Conservation (phyloP, 2,888 invertebrate genomes). For the Rambutsinella grinnellia region DNA sequence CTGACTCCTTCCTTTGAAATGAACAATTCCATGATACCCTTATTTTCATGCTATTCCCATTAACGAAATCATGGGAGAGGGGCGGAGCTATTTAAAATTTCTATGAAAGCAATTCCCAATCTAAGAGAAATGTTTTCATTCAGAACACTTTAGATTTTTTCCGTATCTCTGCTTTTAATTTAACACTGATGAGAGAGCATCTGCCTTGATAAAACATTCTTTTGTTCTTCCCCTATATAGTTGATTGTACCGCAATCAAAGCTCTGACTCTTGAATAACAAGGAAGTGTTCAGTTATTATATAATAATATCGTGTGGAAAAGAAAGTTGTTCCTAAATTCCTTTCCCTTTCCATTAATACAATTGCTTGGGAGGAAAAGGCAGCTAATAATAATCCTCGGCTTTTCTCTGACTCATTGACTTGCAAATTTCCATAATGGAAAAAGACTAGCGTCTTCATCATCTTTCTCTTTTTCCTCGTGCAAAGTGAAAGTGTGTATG, state of each 20-base stretch:
- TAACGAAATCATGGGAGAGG: conserved; percentile 16
- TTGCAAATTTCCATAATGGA: conserved; percentile 64
- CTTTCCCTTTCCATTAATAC: conserved; percentile 50
- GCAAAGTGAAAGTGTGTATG: conserved; percentile 21
- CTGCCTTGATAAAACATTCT: conserved; percentile 17
- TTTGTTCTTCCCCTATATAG: conserved; percentile 37
- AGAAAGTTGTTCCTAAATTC: conserved; percentile 46
- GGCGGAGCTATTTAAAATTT: not conserved
- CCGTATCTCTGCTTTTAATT: not conserved
- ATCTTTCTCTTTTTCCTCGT: conserved; percentile 9
- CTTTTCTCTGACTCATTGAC: conserved; percentile 62
- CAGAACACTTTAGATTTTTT: too few species aligned
- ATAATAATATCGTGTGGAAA: conserved; percentile 47
- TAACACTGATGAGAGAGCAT: not conserved
- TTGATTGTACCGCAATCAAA: conserved; percentile 5
- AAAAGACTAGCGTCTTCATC: conserved; percentile 46
- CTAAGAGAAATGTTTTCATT: not conserved
- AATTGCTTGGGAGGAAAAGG: conserved; percentile 49
- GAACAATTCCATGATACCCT: not conserved
- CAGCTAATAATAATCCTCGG: conserved; percentile 62
- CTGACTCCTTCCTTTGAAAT: not conserved
- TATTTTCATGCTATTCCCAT: conserved; percentile 5
- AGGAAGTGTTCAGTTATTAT: conserved; percentile 44
- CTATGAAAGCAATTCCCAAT: too few species aligned
- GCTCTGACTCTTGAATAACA: conserved; percentile 13